Percentiles rank a stretch among this genome's conserved stretches.
phyloP scores from a whole-genome alignment of 1,140 invertebrate species.

The Hyposmocoma kahamanoa region DNA sequence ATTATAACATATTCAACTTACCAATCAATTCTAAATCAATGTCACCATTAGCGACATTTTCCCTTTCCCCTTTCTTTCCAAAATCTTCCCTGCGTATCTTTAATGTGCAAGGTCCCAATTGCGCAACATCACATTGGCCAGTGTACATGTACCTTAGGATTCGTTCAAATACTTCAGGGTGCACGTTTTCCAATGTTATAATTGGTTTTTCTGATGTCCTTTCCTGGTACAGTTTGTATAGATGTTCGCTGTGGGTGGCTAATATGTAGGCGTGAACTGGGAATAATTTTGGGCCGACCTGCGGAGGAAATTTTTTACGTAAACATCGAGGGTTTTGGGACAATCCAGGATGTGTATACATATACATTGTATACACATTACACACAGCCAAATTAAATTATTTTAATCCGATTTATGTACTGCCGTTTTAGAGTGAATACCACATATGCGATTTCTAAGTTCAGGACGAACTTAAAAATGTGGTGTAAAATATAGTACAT shows the following conservation, averaged over 20 bases:
- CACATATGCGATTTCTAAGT: too few relatives aligned
- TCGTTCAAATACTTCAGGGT: conserved; percentile 78
- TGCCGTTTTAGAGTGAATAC: too few relatives aligned
- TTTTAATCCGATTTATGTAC: too few relatives aligned
- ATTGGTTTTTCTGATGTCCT: conserved; percentile 35
- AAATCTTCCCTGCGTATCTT: conserved; percentile 60
- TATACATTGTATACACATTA: too few relatives aligned
- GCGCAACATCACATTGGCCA: conserved; percentile 77
- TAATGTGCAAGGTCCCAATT: conserved; percentile 64
- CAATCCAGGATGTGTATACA: too few relatives aligned
- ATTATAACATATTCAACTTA: too few relatives aligned
- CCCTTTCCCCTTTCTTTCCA: conserved; percentile 27
- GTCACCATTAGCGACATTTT: conserved; percentile 25
- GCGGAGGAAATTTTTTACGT: conserved; percentile 3
- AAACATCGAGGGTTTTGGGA: too few relatives aligned
- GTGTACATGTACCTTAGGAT: conserved; percentile 80
- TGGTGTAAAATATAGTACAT: too few relatives aligned
- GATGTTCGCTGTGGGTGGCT: conserved; percentile 74
- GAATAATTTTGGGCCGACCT: conserved; percentile 72
- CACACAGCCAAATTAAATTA: too few relatives aligned
- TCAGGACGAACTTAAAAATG: too few relatives aligned
- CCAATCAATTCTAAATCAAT: conserved; percentile 40
- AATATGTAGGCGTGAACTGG: conserved; percentile 83
- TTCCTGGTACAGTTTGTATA: conserved; percentile 59
- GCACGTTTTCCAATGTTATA: conserved; percentile 68